Percentiles rank a stretch among this genome's conserved stretches.
Conservation (phyloP, 2,797 vertebrate species). For the Urophycis tenuis region DNA sequence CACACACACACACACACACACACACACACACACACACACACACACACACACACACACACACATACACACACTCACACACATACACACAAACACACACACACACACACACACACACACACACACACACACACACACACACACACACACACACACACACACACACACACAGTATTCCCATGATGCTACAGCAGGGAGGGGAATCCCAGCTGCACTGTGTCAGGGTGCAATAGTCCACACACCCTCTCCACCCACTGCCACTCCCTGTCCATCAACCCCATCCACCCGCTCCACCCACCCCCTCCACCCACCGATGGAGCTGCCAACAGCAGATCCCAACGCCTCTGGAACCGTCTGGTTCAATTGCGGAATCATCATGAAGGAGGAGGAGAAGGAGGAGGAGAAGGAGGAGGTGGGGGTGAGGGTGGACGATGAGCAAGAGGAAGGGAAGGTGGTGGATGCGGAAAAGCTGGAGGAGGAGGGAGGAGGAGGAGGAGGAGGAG, state of each 20-base stretch:
- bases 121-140: too few relatives aligned
- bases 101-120: too few relatives aligned
- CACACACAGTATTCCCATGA: slow-evolving; percentile 18
- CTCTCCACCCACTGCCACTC: neutral
- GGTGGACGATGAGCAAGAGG: slow-evolving; percentile 23
- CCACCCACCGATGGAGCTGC: too few relatives aligned
- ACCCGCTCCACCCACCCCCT: too few relatives aligned
- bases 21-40: too few relatives aligned
- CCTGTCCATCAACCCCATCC: too few relatives aligned
- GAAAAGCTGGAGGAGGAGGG: slow-evolving; percentile 32
- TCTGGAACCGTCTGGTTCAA: slow-evolving; percentile 26
- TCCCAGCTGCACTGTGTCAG: slow-evolving; percentile 54
- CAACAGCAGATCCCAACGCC: slow-evolving; percentile 21
- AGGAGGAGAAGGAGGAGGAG: slow-evolving; percentile 4
- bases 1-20: too few relatives aligned
- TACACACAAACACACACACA: too few relatives aligned
- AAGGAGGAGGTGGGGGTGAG: neutral
- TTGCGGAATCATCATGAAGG: slow-evolving; percentile 51
- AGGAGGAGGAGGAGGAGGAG: neutral
- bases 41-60: too few relatives aligned
- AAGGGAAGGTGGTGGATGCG: slow-evolving; percentile 33
- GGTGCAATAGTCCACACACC: slow-evolving; percentile 41
- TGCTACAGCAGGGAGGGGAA: slow-evolving; percentile 19
- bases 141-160: too few relatives aligned
- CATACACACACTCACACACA: too few relatives aligned